Evolutionary conservation across 2,113 vertebrate genomes (phyloP), one percentile per base, ranked within the genome.

Genomic region (Indicator maculatus): DNA sequence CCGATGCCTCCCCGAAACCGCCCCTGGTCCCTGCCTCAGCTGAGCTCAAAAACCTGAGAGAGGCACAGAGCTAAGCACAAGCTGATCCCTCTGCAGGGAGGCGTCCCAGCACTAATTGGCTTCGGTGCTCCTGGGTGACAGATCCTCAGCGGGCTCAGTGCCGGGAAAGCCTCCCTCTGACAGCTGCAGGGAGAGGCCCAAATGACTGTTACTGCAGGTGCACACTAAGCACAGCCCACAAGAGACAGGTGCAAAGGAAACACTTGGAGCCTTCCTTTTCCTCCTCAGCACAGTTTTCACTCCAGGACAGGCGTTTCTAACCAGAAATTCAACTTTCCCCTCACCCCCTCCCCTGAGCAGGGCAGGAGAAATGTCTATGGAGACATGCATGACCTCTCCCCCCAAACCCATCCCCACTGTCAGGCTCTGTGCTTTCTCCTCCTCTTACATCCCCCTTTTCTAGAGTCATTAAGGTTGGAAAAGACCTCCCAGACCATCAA

Each of bases 121-220:
- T 85, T 77, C 6, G 3, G 31, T 16, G 33, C 16, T 23, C 30
- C 30, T n/a, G 3, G 0, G 45, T 19, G 39, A 26, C 60, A 77
- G 59, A 38, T 14, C 50, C 65, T 6, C 2, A 2, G 76, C 8
- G 41, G 6, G 16, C 5, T 13, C 47, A 4, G 9, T 5, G 31
- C 50, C 1, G 0, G 72, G 61, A 39, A 72, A 81, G 53, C 24
- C 88, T 45, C 19, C 21, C 8, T 36, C 26, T 5, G 63, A 39
- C 26, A 9, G 19, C 18, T 7, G 33, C 50, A n/a, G 31, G 7
- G 17, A 50, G 58, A 58, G 79, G 52, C 16, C 16, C 47, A 19
- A 31, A 38, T 1, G 63, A 41, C 64, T 9, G 0, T 6, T 6
- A 1, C 3, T 0, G 12, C 4, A 0, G 2, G 19, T 9, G 50